These are phyloP conservation scores for Leptestheria dahalacensis DNA, from an alignment of 1,140 invertebrate genomes.

Conservation along the genomic window DNA sequence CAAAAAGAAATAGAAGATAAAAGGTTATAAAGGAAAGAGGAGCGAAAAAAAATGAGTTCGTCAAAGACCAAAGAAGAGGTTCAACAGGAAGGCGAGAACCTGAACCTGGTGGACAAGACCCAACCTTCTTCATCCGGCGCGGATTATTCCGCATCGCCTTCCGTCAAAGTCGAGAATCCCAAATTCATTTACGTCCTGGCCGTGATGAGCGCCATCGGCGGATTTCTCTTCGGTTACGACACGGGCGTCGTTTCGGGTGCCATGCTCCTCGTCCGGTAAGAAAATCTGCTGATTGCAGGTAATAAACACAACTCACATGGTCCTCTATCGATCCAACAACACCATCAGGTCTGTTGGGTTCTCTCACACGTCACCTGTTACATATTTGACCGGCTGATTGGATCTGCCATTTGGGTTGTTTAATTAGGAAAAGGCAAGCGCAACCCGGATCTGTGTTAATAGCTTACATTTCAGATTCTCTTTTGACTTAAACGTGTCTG, in stretches of 20 bases:
- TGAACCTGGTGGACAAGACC: neutral
- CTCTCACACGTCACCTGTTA: too few species aligned
- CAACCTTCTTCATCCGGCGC: neutral
- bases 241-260: conserved; percentile 48
- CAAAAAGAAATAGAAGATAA: too few species aligned
- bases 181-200: conserved; percentile 31
- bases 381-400: too few species aligned
- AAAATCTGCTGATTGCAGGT: too few species aligned
- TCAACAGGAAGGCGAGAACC: neutral
- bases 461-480: too few species aligned
- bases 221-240: conserved; percentile 51
- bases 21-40: neutral
- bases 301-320: too few species aligned
- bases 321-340: too few species aligned
- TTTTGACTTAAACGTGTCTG: too few species aligned
- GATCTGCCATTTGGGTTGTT: too few species aligned
- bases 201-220: conserved; percentile 39
- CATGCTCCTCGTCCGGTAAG: conserved; percentile 36
- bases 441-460: too few species aligned
- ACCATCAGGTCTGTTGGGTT: too few species aligned
- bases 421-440: too few species aligned
- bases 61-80: neutral
- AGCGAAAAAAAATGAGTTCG: neutral
- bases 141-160: neutral
- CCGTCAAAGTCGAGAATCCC: neutral